These are phyloP conservation scores for Caenorhabditis sp. DNA, from an alignment of 2,888 invertebrate genomes.

Conservation along the genomic window DNA sequence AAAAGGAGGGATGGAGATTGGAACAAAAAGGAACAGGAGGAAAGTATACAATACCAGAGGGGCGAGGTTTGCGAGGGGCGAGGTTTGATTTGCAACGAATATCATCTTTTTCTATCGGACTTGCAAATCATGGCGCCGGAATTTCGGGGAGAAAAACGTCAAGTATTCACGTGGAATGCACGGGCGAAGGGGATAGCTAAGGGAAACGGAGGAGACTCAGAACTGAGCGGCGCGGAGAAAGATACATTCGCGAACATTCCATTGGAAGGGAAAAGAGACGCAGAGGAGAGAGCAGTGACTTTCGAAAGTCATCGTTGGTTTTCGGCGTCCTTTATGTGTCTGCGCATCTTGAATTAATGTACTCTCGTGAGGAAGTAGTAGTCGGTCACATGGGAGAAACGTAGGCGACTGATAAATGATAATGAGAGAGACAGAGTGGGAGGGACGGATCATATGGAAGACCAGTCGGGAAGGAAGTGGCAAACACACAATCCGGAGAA, in stretches of 20 bases:
- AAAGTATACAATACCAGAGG: background rate
- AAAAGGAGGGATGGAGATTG: background rate
- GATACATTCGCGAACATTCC: constrained; percentile 33
- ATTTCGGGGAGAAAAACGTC: constrained; percentile 31
- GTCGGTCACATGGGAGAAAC: constrained; percentile 13
- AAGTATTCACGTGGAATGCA: constrained; percentile 47
- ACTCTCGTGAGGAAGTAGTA: background rate
- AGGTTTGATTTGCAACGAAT: constrained; percentile 46
- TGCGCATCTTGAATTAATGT: constrained; percentile 20
- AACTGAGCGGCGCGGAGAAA: constrained; percentile 1
- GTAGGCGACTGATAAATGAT: constrained; percentile 27
- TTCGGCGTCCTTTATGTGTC: constrained; percentile 31
- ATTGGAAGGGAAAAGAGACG: constrained; percentile 15
- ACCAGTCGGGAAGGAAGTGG: constrained; percentile 3
- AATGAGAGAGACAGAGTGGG: constrained; percentile 12
- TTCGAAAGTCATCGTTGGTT: constrained; percentile 51
- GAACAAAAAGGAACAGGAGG: background rate
- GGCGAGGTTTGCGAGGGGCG: too few species aligned
- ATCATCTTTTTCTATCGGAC: constrained; percentile 38
- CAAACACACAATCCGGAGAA: constrained; percentile 1
- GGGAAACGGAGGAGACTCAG: constrained; percentile 14
- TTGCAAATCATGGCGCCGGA: constrained; percentile 33
- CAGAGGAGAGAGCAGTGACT: constrained; percentile 34
- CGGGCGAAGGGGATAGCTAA: constrained; percentile 17
- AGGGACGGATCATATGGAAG: background rate